These are phyloP conservation scores for Stomatorhinus ivindoensis DNA, from an alignment of 2,113 vertebrate species.

Conservation along the genomic window DNA sequence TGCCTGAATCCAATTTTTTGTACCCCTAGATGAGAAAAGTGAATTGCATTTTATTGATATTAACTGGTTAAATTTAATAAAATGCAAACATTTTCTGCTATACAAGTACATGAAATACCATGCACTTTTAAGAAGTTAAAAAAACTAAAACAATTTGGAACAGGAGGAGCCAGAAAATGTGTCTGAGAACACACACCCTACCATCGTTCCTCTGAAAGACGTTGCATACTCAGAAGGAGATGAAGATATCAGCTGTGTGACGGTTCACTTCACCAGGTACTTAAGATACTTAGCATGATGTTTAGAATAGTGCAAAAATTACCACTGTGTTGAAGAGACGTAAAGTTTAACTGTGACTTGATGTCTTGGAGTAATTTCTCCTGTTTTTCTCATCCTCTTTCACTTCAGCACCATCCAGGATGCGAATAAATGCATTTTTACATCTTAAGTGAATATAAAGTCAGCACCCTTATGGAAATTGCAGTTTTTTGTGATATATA, in stretches of 20 bases:
- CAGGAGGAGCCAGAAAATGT: conserved; percentile 62
- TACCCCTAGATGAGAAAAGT: background rate
- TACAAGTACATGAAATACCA: background rate
- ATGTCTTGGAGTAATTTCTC: background rate
- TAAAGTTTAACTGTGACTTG: background rate
- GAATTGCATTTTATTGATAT: background rate
- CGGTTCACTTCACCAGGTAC: conserved; percentile 54
- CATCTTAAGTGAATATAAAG: background rate
- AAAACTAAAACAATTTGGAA: background rate
- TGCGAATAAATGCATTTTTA: background rate
- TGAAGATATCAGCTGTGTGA: conserved; percentile 43
- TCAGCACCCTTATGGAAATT: background rate
- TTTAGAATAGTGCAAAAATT: background rate
- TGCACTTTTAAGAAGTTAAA: background rate
- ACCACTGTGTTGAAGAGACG: background rate
- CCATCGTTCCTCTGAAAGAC: conserved; percentile 60
- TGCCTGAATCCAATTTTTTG: background rate
- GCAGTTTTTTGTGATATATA: background rate
- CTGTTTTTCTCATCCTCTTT: background rate
- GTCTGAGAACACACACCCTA: conserved; percentile 54
- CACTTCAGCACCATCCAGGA: background rate
- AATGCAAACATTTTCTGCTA: background rate
- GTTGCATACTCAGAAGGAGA: conserved; percentile 40
- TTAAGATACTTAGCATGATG: conserved; percentile 41
- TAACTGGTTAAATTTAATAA: background rate